phyloP scores from a whole-genome alignment of 2,888 invertebrate genomes.

The Eupeodes luniger region DNA sequence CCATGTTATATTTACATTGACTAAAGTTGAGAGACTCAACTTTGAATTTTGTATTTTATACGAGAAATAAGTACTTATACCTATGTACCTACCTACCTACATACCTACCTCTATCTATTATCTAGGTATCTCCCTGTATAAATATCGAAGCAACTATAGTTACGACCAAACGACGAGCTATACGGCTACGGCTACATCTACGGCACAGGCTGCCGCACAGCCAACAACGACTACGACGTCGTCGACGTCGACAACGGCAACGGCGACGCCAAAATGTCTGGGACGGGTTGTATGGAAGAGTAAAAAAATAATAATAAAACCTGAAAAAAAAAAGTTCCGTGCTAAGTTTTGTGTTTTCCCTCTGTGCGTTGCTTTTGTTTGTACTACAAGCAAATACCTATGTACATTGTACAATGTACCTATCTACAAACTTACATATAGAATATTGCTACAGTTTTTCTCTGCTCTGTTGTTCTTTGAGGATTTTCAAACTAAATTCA shows the following conservation, averaged over 20 bases:
- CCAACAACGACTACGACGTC: neutral
- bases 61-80: conserved; percentile 5
- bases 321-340: conserved; percentile 36
- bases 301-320: conserved; percentile 24
- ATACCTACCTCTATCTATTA: conserved; percentile 1
- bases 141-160: conserved; percentile 30
- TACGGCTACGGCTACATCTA: conserved; percentile 6
- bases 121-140: conserved; percentile 35
- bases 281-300: conserved; percentile 64
- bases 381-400: neutral
- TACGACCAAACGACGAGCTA: neutral
- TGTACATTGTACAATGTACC: neutral
- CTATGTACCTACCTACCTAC: neutral
- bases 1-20: conserved; percentile 74
- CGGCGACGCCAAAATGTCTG: conserved; percentile 74
- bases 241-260: conserved; percentile 25
- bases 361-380: conserved; percentile 35
- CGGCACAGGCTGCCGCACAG: neutral
- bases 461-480: conserved; percentile 5
- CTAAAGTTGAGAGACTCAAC: conserved; percentile 61
- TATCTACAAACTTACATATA: neutral
- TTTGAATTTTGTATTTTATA: conserved; percentile 58
- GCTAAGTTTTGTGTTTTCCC: conserved; percentile 51
- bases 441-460: conserved; percentile 30
- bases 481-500: conserved; percentile 26